A percentile compares a stretch with the other conserved stretches of the same genome.
Conservation (phyloP, 92 coral and sea anemone species). For the Muricea muricata region DNA sequence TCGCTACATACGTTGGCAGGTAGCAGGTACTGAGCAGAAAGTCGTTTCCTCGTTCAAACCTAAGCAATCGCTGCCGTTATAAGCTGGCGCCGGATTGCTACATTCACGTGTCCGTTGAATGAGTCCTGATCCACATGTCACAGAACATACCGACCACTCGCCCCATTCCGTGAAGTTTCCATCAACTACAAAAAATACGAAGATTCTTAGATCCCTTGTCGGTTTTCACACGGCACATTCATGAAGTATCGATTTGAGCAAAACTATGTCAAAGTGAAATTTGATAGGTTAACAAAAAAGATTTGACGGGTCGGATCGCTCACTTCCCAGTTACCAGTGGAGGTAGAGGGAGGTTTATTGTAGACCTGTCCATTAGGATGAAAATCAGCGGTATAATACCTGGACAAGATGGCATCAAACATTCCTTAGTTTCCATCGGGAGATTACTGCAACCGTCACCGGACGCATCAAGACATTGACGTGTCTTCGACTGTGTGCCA, state of each 20-base stretch:
- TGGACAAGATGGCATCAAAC: conserved; percentile 26
- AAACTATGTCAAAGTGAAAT: too few species aligned
- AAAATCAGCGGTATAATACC: neutral
- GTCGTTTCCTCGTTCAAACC: conserved; percentile 5
- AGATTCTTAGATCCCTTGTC: neutral
- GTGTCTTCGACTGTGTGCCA: conserved; percentile 16
- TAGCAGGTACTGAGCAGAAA: neutral
- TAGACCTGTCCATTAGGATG: too few species aligned
- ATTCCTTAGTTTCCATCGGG: neutral
- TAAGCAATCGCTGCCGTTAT: neutral
- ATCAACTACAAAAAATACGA: neutral
- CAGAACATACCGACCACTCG: conserved; percentile 9
- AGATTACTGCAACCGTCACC: conserved; percentile 13
- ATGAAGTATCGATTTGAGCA: too few species aligned
- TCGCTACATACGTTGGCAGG: conserved; percentile 24
- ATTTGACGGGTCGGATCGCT: too few species aligned
- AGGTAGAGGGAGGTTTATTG: too few species aligned
- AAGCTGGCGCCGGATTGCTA: conserved; percentile 6
- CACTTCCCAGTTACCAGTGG: too few species aligned
- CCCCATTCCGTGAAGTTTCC: conserved; percentile 24
- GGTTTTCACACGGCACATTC: too few species aligned
- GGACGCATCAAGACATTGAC: neutral
- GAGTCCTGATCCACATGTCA: conserved; percentile 14
- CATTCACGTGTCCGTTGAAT: conserved; percentile 1
- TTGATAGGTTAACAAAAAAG: too few species aligned